Base-by-base conservation (phyloP, 1,140 invertebrate species). In the Drosophila auraria region DNA sequence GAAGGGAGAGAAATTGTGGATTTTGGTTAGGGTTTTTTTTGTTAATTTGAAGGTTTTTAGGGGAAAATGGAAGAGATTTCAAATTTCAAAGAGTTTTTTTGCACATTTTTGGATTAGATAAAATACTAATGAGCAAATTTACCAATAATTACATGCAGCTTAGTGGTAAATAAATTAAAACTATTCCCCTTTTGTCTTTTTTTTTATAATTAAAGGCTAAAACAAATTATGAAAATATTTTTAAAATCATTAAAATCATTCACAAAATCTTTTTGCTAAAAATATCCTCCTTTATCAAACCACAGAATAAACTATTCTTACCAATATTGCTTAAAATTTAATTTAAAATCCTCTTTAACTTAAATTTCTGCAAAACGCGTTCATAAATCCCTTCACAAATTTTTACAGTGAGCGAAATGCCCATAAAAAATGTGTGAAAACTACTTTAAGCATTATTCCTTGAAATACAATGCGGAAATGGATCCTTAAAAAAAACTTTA, bases 401-500 rank as follows among this genome's bases (percentile, higher is more conserved):
- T 12, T 20, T 36, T 45, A 11, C 58, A 47, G 40, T 63, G 40
- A 38, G 27, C 2, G 6, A 14, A 53, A 53, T 11, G 3, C 1
- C 5, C 30, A 23, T 65, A 36, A 23, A 44, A 51, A 45, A 42
- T 20, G 25, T 25, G 58, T 63, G 38, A 61, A 73, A 73, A 73
- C 70, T 74, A 74, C 69, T 54, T 47, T 47, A 40, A 53, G 38
- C 14, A 53, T 53, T 60, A 60, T 61, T 38, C 57, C n/a, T 23
- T 12, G 54, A 3, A 58, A 44, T 44, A n/a, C 12, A 20, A 53
- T 11, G 20, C 45, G 58, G 53, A 50, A 75, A 74, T 74, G 44
- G 38, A 53, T 44, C 45, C 77, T 73, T 87, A 89, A 89, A 47
- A 47, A 68, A 80, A 72, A 82, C 25, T 87, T 89, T 83, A 89